Evolutionary conservation across 2,797 vertebrate species (phyloP), one percentile per base, ranked within the genome.

Genomic region (Hoplostethus mediterraneus): DNA sequence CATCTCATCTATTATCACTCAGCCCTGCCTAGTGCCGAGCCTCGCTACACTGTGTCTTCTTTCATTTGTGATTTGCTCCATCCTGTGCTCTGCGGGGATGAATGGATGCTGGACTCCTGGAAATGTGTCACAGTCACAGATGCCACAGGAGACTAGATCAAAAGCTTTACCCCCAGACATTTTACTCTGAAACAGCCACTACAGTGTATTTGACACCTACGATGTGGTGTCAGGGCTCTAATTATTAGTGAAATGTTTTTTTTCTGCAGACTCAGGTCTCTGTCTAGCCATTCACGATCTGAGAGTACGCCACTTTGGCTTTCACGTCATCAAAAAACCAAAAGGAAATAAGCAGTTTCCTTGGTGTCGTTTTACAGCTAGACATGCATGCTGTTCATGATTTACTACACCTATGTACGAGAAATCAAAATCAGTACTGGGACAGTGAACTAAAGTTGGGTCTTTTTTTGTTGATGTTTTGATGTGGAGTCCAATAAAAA

Each of bases 1-100:
- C 83, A 90, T 90, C 89, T 89, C 86, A 91, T 92, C 90, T 92
- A 89, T 92, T 90, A 89, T 90, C 89, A 82, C 85, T 89, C 89
- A 85, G 85, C 63, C 25, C 79, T 81, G 87, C 79, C 83, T 81
- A 81, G 54, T 84, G 89, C 87, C 82, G 83, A 73, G 85, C 81
- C 81, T 73, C 25, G 66, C 87, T 76, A 72, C 86, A 71, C 81
- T 80, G 86, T 73, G 83, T 88, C 87, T 81, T 79, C 79, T 89
- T 90, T 88, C 82, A 89, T 90, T 89, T 89, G 80, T 81, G 83
- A 82, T 85, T 83, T 52, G 76, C 88, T 87, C 54, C 87, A 86
- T 82, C 77, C 85, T 73, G 76, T 21, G 75, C 83, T 84, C 86
- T 16, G 71, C 8, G 54, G 77, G 80, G 63, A 86, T 77, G 81